Conservation (phyloP, 2,113 vertebrate genomes). For the Emydocephalus ijimae region DNA sequence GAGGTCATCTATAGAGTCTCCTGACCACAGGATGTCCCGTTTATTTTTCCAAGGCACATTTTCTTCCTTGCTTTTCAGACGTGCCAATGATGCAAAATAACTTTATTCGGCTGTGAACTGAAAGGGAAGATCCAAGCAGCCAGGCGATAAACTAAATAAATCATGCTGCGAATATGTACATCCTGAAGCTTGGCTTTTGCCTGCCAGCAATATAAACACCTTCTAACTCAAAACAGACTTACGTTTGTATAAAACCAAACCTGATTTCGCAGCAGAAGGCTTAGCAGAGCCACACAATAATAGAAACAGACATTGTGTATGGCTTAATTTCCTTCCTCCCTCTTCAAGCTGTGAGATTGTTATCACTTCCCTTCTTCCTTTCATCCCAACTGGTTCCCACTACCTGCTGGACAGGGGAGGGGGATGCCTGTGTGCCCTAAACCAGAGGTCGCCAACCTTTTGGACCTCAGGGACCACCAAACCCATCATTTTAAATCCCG, state of each 20-base stretch:
- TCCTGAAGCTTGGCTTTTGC: background rate
- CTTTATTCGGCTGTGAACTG: background rate
- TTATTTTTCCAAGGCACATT: background rate
- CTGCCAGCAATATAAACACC: background rate
- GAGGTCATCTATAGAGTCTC: background rate
- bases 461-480: too few species aligned
- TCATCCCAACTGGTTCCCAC: conserved; percentile 23
- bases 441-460: background rate
- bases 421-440: conserved; percentile 29
- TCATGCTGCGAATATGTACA: background rate
- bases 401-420: conserved; percentile 45
- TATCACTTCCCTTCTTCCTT: conserved; percentile 65
- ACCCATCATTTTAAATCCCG: too few species aligned
- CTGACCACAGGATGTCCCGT: background rate
- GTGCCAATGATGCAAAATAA: background rate
- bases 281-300: conserved; percentile 20
- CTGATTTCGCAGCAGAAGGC: conserved; percentile 39
- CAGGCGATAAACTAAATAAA: background rate
- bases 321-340: conserved; percentile 62
- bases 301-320: conserved; percentile 49
- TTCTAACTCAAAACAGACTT: background rate
- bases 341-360: conserved; percentile 51
- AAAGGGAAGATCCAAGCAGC: background rate
- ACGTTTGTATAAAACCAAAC: conserved; percentile 37
- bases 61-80: background rate